A percentile compares a stretch with the other conserved stretches of the same genome.
These are phyloP conservation scores for Physocephala rufipes DNA, from an alignment of 2,888 invertebrate genomes.

Conservation along the genomic window DNA sequence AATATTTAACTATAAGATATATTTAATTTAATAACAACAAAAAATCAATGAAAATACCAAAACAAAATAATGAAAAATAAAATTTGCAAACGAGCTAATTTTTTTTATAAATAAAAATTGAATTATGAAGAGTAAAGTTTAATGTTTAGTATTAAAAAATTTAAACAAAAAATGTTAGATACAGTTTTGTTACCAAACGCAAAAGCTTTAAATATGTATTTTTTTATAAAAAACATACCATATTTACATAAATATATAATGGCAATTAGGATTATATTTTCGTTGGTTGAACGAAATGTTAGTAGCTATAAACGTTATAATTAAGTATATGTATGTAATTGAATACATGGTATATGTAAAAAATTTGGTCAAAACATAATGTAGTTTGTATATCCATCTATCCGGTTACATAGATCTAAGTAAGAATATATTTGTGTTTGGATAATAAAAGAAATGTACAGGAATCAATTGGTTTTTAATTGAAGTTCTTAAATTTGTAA, in stretches of 20 bases:
- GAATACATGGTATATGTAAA: conserved; percentile 2
- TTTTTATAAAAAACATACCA: conserved; percentile 32
- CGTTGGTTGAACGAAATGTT: no score
- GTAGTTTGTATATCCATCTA: no score
- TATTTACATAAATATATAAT: conserved; percentile 9
- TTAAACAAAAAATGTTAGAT: neutral
- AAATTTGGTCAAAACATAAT: conserved; percentile 9
- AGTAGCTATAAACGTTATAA: no score
- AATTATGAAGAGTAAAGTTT: neutral
- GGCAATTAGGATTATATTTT: conserved; percentile 1
- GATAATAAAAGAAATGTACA: no score
- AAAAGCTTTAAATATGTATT: conserved; percentile 35
- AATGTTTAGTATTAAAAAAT: neutral
- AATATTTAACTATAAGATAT: neutral
- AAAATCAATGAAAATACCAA: neutral
- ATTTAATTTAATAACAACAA: neutral
- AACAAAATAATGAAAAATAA: neutral
- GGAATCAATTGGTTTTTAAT: no score
- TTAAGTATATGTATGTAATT: neutral
- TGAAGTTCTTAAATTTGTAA: no score
- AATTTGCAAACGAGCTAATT: neutral
- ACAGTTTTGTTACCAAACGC: neutral
- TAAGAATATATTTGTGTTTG: no score
- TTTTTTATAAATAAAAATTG: neutral
- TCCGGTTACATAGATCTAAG: no score